Evolutionary conservation across 2,888 invertebrate genomes (phyloP), one percentile per base, ranked within the genome.

Genomic region (Tachina fera): DNA sequence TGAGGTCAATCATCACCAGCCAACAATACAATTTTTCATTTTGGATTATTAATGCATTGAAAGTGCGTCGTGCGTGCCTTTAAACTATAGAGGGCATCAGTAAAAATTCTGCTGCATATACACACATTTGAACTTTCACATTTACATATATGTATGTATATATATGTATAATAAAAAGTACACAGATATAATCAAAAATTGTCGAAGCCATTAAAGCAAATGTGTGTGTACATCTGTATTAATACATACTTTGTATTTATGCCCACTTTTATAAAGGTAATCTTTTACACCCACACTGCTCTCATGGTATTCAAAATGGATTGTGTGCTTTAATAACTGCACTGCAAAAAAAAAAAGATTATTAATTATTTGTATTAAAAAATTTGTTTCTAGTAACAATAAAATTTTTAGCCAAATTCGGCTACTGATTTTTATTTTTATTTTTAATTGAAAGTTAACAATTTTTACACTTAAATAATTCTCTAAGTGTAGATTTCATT

Each of bases 1-100:
- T 80, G 70, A 80, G 84, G 84, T 84, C 84, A 84, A 51, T 76
- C 79, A 67, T 49, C 74, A 79, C 68, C 67, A 68, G 60, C 70
- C 70, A 79, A 56, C 78, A 83, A 79, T 63, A 74, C 67, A 74
- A 58, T 53, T 68, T 51, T 81, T 60, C 61, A 75, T 68, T 53
- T 75, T 51, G 67, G 31, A 51, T 68, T 68, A 61, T 75, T 68
- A 51, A 78, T 75, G 68, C 68, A 68, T 56, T 74, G 68, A 58
- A 72, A 65, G 16, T 71, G 67, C 58, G 60, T 77, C 43, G 16
- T 71, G 67, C 58, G 60, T 72, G 58, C 49, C 47, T 70, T 74
- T 39, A 74, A 67, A 75, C 9, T 56, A 58, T 60, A 53, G 10
- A 53, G 11, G n/a, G 45, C 19, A 22, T 61, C 19, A 19, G 47